Conservation (phyloP, 53 echinoderm and acorn worm genomes). For the Echinarachnius parma region DNA sequence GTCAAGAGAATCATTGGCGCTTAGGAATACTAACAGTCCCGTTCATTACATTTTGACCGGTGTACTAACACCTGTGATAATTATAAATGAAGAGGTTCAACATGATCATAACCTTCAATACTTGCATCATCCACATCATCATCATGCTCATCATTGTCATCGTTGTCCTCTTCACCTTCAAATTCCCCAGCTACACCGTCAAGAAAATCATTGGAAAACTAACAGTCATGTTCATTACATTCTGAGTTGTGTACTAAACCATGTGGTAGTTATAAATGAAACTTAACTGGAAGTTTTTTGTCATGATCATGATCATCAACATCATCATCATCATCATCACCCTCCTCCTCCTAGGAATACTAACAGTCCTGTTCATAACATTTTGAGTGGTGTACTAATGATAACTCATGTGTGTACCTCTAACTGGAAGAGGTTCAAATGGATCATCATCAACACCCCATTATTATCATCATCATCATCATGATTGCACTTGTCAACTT, state of each 20-base stretch:
- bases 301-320: no score
- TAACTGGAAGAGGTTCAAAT: slow-evolving; percentile 74
- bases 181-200: slow-evolving; percentile 74
- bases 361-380: no score
- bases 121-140: no score
- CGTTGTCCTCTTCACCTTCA: slow-evolving; percentile 79
- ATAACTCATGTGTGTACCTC: neutral
- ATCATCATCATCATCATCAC: no score
- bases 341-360: slow-evolving; percentile 47
- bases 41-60: neutral
- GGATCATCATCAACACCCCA: slow-evolving; percentile 50
- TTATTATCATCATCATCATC: no score
- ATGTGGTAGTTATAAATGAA: no score
- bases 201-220: slow-evolving; percentile 87
- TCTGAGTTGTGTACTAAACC: no score
- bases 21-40: slow-evolving; percentile 34
- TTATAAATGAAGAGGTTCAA: slow-evolving; percentile 51
- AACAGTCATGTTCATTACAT: no score
- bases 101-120: slow-evolving; percentile 73
- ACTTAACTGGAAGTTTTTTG: no score
- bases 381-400: neutral
- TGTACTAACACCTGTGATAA: no score
- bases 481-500: neutral
- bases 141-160: slow-evolving; percentile 54
- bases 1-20: slow-evolving; percentile 86